Base-by-base conservation (phyloP, 2,888 invertebrate genomes). In the Drosophila borborema region DNA sequence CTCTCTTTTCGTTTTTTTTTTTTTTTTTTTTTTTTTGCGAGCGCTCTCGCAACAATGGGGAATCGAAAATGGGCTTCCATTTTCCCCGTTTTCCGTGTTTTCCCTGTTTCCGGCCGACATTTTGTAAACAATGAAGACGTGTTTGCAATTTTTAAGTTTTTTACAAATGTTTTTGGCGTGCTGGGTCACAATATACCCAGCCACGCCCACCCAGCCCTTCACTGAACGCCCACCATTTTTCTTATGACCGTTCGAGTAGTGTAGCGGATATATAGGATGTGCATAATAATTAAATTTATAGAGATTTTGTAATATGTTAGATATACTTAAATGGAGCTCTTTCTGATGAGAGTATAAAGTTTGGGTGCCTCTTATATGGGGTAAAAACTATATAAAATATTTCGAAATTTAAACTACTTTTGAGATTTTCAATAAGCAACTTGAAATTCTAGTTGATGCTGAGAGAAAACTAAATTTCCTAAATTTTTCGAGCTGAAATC, bases 111-210 rank as follows among this genome's bases (percentile, higher is more conserved):
- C 86, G 79, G 81, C 85, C 85, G 77, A 81, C 85, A 84, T 87
- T 87, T 88, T 81, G 86, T 88, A 87, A 90, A 89, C 86, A 89
- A 86, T 81, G 77, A 82, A 87, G 87, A 89, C 89, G 89, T 89
- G 89, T 90, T 86, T 78, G 81, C 86, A 87, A 89, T 89, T 86
- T 89, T 89, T 87, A 90, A 87, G 79, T 83, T 81, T 74, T 82
- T 80, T 72, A 80, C 86, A 82, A 86, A 83, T 84, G 86, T 83
- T 86, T 75, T 72, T 58, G 54, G 43, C 71, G 64, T 62, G 64
- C 74, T 54, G 58, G 64, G 64, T 38, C 64, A 20, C 40, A 49
- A 54, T 41, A 41, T 55, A 31, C 28, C 38, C 12, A 40, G 20
- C 48, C 69, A 65, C 74, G 64, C 64, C 43, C 45, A 18, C 10